phyloP scores from a whole-genome alignment of 2,797 vertebrate genomes.

The Merluccius polli region DNA sequence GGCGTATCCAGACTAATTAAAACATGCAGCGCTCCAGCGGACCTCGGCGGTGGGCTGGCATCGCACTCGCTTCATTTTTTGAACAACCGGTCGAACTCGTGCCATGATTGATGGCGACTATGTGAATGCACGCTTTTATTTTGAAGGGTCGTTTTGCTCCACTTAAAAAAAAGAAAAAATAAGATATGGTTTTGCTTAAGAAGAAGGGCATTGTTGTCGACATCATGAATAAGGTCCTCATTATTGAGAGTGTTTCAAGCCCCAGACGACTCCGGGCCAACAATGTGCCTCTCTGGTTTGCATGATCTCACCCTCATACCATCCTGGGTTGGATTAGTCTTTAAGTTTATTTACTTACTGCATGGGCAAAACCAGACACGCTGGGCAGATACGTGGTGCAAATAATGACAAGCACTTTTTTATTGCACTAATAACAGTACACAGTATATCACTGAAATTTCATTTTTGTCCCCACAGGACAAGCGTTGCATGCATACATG shows the following conservation, averaged over 20 bases:
- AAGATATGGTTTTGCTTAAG: not conserved
- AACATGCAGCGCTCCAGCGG: not conserved
- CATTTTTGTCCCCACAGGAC: not conserved
- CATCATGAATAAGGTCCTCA: not conserved
- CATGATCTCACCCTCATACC: not conserved
- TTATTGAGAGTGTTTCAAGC: not conserved
- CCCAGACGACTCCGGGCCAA: not conserved
- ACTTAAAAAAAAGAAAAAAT: not conserved
- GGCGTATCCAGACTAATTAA: not conserved
- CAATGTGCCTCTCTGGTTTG: not conserved
- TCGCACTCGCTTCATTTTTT: not conserved
- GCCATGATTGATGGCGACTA: not conserved
- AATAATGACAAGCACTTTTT: not conserved
- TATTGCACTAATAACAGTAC: not conserved
- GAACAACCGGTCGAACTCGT: not conserved
- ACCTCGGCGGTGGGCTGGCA: not conserved
- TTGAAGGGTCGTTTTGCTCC: not conserved
- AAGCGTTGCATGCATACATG: not conserved
- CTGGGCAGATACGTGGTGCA: not conserved
- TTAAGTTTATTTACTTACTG: no score
- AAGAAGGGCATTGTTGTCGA: not conserved
- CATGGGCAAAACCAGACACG: not conserved
- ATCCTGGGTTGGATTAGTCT: not conserved
- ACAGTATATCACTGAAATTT: not conserved
- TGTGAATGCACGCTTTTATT: not conserved